Evolutionary conservation across 2,888 invertebrate species (phyloP).

Genomic region (Scaptomyza reducta): DNA sequence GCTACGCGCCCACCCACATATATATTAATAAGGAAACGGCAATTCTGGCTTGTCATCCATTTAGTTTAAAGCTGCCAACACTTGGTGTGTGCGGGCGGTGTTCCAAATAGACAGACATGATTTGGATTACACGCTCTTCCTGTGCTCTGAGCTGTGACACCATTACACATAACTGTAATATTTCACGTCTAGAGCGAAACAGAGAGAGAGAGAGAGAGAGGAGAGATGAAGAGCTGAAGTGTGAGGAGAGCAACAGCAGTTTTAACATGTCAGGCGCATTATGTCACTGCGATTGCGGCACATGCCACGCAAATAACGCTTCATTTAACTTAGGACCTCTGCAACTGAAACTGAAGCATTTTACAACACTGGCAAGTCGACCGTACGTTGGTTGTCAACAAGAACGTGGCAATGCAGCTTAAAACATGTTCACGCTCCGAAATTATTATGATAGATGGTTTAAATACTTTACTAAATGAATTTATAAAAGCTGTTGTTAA

Average conservation of each 20-base stretch:
- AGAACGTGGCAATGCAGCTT: background rate
- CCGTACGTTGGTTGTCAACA: background rate
- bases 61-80: slow-evolving; percentile 49
- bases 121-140: slow-evolving; percentile 18
- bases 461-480: too few species aligned
- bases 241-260: background rate
- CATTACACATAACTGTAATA: slow-evolving; percentile 35
- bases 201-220: background rate
- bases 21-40: slow-evolving; percentile 55
- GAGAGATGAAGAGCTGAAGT: too few species aligned
- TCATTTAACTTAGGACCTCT: slow-evolving; percentile 37
- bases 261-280: slow-evolving; percentile 58
- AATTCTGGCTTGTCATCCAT: slow-evolving; percentile 18
- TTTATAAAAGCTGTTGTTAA: too few species aligned
- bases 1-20: background rate
- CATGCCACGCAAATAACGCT: slow-evolving; percentile 24
- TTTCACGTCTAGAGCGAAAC: slow-evolving; percentile 16
- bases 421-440: background rate
- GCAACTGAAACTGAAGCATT: slow-evolving; percentile 6
- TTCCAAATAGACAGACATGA: slow-evolving; percentile 5
- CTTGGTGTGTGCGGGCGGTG: slow-evolving; percentile 20
- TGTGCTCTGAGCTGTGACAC: slow-evolving; percentile 41
- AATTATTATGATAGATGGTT: background rate
- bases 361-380: slow-evolving; percentile 9
- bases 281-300: slow-evolving; percentile 41